Base-by-base conservation (phyloP, 1,140 invertebrate species). In the Drosophila fuyamai region DNA sequence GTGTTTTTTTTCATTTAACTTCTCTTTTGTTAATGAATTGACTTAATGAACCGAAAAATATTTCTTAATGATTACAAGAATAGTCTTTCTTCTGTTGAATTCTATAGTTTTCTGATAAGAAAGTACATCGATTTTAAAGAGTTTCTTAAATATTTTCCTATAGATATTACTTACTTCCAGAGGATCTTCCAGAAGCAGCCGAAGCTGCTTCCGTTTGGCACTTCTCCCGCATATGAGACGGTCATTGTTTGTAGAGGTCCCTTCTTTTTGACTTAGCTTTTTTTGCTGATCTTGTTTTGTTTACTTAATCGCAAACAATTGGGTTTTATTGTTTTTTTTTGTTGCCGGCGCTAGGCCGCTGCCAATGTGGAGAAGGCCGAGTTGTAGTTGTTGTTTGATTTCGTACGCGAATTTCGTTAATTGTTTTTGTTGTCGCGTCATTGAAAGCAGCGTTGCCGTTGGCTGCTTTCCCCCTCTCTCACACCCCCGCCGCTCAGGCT, bases 141-240 rank as follows among this genome's bases (percentile, higher is more conserved):
- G 7, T 16, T 44, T 32, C 9, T 4, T n/a, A 6, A 4, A 27
- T 32, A 32, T 32, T 16, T 32, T 35, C 2, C 36, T 12, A 8
- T 43, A 36, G 57, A 18, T 13, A 62, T 35, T 81, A 96, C 96
- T 96, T 93, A 97, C 96, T 96, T 97, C 93, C 94, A 94, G 74
- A 97, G 94, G 92, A 97, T 97, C 93, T 95, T 95, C 96, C 96
- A 97, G 93, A 97, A 97, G 93, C 96, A 97, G 90, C 97, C 97
- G 92, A 97, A 97, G 93, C 95, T 97, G 94, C 96, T 97, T 90
- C 96, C 96, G 92, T 97, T 97, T 65, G 96, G 96, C 84, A 97
- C 97, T 93, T 97, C 95, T 89, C 96, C 96, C 76, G 96, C 96
- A 94, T 97, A 97, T 38, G 96, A 97, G 78, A 97, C 95, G 78